These are phyloP conservation scores for Chalcis sispes DNA, from an alignment of 2,888 invertebrate genomes.

Conservation along the genomic window DNA sequence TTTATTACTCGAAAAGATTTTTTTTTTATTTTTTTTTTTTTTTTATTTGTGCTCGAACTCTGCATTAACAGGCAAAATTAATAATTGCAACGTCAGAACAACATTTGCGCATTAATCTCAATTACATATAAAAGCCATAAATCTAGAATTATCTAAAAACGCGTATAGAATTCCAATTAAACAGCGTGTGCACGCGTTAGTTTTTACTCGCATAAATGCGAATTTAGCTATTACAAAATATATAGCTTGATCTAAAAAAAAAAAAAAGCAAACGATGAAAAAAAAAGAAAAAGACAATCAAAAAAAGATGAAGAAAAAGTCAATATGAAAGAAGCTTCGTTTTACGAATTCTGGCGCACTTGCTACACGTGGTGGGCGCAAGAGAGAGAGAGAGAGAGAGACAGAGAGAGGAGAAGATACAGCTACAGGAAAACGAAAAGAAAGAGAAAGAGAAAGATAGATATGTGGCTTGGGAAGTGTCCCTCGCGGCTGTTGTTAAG, in stretches of 20 bases:
- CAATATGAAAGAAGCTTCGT: too few relatives aligned
- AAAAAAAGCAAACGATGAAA: neutral
- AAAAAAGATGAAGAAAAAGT: neutral
- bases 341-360: neutral
- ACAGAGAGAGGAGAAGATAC: too few relatives aligned
- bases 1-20: slow-evolving; percentile 36
- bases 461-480: slow-evolving; percentile 42
- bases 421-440: too few relatives aligned
- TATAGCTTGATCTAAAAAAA: slow-evolving; percentile 36
- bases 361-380: neutral
- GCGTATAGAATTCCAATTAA: slow-evolving; percentile 37
- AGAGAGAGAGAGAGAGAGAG: too few relatives aligned
- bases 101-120: slow-evolving; percentile 50
- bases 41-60: too few relatives aligned
- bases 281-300: slow-evolving; percentile 35
- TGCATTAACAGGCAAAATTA: slow-evolving; percentile 24
- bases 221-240: slow-evolving; percentile 5
- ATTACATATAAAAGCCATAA: slow-evolving; percentile 43
- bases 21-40: too few relatives aligned
- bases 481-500: slow-evolving; percentile 55
- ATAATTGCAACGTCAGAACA: slow-evolving; percentile 32
- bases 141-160: slow-evolving; percentile 45
- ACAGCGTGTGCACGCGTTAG: neutral
- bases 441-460: neutral
- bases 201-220: neutral